Evolutionary conservation across 2,888 invertebrate species (phyloP).

Genomic region (Carcina quercana): DNA sequence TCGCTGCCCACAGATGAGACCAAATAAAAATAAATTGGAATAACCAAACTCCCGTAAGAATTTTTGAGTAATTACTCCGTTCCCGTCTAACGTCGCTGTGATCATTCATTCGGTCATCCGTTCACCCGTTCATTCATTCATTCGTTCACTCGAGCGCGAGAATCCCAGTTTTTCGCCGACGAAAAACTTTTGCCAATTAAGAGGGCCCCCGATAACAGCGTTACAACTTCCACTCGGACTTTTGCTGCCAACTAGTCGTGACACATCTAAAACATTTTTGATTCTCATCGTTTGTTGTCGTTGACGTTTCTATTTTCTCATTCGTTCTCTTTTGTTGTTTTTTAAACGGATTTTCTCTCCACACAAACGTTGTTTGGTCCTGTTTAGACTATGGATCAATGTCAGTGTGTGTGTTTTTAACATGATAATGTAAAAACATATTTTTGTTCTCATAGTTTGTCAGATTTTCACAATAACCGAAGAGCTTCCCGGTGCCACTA

Average conservation of each 20-base stretch:
- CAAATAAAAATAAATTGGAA: conserved; percentile 8
- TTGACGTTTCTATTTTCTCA: conserved; percentile 3
- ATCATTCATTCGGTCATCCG: conserved; percentile 45
- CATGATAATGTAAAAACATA: background rate
- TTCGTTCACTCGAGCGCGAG: conserved; percentile 8
- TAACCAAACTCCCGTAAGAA: conserved; percentile 31
- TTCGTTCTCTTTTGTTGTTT: background rate
- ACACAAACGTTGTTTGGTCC: no score
- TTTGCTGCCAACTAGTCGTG: conserved; percentile 31
- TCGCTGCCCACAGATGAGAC: no score
- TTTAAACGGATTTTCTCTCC: no score
- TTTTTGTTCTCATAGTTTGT: background rate
- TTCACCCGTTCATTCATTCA: conserved; percentile 34
- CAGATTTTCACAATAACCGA: conserved; percentile 38
- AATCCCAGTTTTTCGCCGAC: conserved; percentile 15
- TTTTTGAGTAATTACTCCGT: conserved; percentile 49
- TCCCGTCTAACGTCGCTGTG: conserved; percentile 31
- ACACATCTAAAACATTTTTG: conserved; percentile 24
- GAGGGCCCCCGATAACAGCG: conserved; percentile 28
- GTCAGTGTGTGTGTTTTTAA: no score
- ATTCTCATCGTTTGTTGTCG: conserved; percentile 12
- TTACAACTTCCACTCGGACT: conserved; percentile 30
- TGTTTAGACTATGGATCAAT: no score
- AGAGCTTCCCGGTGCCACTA: conserved; percentile 40
- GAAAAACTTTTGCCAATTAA: conserved; percentile 37